Evolutionary conservation across 2,797 vertebrate genomes (phyloP).

Genomic region (Adelosebastes latens): DNA sequence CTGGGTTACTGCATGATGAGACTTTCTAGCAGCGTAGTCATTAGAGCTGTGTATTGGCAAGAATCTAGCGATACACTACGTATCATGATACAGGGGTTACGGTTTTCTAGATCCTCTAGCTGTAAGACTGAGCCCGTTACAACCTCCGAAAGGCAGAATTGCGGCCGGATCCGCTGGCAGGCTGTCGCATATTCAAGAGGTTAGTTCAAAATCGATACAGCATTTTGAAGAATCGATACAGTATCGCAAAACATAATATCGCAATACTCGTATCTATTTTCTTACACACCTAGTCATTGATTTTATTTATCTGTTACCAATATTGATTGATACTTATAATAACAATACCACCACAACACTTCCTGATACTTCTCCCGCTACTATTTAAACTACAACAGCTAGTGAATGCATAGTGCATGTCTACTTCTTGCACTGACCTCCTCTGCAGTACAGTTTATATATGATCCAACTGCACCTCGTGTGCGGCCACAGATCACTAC

Average conservation of each 20-base stretch:
- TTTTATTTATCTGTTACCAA: neutral
- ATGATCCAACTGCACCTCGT: neutral
- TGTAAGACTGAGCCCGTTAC: too few relatives aligned
- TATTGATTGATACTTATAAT: neutral
- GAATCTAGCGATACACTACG: too few relatives aligned
- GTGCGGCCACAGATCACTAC: conserved; percentile 16
- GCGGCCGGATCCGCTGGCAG: too few relatives aligned
- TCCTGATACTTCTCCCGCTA: neutral
- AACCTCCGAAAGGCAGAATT: too few relatives aligned
- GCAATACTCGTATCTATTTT: too few relatives aligned
- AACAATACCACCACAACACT: neutral
- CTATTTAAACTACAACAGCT: neutral
- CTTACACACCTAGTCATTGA: neutral
- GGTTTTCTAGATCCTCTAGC: too few relatives aligned
- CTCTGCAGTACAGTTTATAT: conserved; percentile 1
- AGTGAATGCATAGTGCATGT: neutral
- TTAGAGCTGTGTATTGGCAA: too few relatives aligned
- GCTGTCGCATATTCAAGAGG: too few relatives aligned
- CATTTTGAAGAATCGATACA: too few relatives aligned
- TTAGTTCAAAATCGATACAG: too few relatives aligned
- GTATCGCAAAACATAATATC: too few relatives aligned
- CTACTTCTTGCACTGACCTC: neutral
- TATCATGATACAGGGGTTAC: too few relatives aligned
- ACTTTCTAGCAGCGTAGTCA: neutral
- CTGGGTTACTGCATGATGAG: neutral